Evolutionary conservation across 2,888 invertebrate genomes (phyloP).

Genomic region (Euclidia mi): DNA sequence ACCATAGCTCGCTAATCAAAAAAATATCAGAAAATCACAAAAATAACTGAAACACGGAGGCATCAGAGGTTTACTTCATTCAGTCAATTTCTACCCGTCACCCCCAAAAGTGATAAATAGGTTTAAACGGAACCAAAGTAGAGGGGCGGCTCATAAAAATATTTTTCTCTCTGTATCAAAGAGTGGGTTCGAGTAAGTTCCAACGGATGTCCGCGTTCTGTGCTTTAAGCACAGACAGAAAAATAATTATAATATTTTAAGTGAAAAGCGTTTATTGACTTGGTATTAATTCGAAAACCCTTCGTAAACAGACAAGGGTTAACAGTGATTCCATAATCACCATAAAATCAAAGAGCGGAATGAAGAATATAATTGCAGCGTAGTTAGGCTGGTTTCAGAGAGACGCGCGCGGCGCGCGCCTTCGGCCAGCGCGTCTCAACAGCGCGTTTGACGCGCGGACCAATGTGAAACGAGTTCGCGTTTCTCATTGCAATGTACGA

Average conservation of each 20-base stretch:
- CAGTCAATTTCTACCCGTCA: slow-evolving; percentile 37
- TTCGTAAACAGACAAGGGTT: no score
- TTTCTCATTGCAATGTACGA: no score
- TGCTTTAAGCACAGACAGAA: slow-evolving; percentile 37
- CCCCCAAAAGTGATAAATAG: slow-evolving; percentile 62
- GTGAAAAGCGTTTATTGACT: no score
- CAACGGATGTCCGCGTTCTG: slow-evolving; percentile 62
- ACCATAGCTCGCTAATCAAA: neutral
- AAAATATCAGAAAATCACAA: slow-evolving; percentile 21
- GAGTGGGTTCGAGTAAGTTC: slow-evolving; percentile 65
- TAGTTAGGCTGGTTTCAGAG: no score
- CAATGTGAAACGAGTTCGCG: no score
- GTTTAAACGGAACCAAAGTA: slow-evolving; percentile 59
- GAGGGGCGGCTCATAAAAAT: slow-evolving; percentile 61
- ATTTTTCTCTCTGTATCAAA: slow-evolving; percentile 64
- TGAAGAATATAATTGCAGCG: no score
- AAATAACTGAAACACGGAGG: slow-evolving; percentile 33
- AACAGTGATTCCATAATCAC: no score
- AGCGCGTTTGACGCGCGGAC: no score
- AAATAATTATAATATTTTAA: slow-evolving; percentile 10
- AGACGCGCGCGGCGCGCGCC: no score
- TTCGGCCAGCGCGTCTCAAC: no score
- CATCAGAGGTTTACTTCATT: slow-evolving; percentile 28
- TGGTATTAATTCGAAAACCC: no score
- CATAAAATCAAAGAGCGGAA: no score